Conservation (phyloP, 64 coral and sea anemone species). For the Catalaphyllia jardinei region DNA sequence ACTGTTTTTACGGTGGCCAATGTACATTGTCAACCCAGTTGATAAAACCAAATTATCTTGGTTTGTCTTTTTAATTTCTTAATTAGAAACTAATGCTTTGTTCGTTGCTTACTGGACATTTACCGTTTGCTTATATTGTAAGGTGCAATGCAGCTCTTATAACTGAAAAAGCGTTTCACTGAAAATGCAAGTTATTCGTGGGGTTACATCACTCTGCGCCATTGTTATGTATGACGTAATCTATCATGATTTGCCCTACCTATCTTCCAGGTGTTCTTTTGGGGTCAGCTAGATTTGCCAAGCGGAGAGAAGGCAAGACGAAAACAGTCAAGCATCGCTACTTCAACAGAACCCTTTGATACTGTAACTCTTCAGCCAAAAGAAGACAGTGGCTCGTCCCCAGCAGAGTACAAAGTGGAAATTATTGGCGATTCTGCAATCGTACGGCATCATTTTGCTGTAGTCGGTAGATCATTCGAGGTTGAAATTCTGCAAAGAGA, state of each 20-base stretch:
- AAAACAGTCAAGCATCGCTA: conserved; percentile 2
- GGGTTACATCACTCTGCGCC: no score
- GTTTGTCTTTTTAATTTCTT: no score
- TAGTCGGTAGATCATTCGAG: conserved; percentile 58
- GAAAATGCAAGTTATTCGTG: no score
- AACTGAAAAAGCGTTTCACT: no score
- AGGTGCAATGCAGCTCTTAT: no score
- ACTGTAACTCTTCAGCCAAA: background rate
- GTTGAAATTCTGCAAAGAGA: conserved; percentile 34
- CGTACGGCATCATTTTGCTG: conserved; percentile 19
- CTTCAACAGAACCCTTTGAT: background rate
- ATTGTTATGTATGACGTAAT: background rate
- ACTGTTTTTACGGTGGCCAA: no score
- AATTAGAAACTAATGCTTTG: no score
- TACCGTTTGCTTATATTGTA: no score
- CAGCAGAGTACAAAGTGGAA: conserved; percentile 27
- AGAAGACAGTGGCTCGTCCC: background rate
- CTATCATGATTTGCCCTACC: background rate
- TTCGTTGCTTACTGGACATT: no score
- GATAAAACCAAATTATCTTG: no score
- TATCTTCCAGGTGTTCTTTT: conserved; percentile 74
- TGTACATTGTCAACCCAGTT: no score
- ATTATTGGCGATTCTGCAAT: background rate
- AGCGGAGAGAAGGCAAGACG: conserved; percentile 49
- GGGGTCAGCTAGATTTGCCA: conserved; percentile 78